phyloP scores from a whole-genome alignment of 2,797 vertebrate genomes.

The Mergus octosetaceus region DNA sequence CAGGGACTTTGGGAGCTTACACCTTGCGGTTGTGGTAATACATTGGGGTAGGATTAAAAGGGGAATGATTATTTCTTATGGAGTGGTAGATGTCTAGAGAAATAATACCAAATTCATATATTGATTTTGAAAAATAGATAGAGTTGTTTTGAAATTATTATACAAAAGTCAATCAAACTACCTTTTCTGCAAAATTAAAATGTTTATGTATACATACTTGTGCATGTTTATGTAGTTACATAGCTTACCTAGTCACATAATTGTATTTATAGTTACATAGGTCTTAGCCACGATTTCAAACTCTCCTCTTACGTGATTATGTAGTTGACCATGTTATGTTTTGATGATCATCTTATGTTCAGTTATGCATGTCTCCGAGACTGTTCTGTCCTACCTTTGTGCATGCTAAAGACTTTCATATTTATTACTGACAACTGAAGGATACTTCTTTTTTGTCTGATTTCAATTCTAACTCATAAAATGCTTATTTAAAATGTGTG shows the following conservation, averaged over 20 bases:
- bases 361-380: neutral
- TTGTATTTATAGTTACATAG: no score
- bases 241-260: no score
- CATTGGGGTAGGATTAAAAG: neutral
- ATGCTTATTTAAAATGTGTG: neutral
- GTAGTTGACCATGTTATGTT: neutral
- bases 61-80: neutral
- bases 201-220: neutral
- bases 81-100: neutral
- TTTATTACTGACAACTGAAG: neutral
- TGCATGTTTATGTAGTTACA: neutral
- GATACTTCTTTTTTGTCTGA: neutral
- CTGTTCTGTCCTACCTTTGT: neutral
- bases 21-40: neutral
- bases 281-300: neutral
- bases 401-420: neutral
- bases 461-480: neutral
- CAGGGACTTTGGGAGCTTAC: neutral
- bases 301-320: neutral
- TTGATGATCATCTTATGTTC: neutral
- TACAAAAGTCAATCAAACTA: neutral
- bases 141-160: neutral
- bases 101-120: neutral
- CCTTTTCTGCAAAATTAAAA: neutral
- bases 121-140: neutral